Conservation (phyloP, 2,113 vertebrate genomes). For the Amphilophus citrinellus region DNA sequence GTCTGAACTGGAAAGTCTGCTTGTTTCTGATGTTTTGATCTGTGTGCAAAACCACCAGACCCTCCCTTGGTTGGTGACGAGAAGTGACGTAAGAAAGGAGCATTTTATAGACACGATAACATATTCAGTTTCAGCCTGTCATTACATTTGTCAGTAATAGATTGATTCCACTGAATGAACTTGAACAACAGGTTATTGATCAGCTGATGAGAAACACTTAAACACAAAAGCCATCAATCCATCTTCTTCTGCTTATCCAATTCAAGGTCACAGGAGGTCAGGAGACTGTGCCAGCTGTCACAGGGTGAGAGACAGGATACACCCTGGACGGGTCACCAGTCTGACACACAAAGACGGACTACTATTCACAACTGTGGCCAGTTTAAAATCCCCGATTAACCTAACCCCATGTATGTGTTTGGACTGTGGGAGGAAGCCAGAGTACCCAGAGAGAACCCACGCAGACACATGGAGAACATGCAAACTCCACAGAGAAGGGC, state of each 20-base stretch:
- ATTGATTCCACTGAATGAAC: neutral
- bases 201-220: neutral
- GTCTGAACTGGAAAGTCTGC: neutral
- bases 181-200: neutral
- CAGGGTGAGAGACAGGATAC: too few species aligned
- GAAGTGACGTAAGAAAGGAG: neutral
- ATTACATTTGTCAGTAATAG: too few species aligned
- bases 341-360: too few species aligned
- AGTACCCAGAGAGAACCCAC: neutral
- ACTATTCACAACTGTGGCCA: neutral
- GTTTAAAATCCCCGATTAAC: neutral
- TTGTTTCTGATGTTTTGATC: neutral
- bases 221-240: neutral
- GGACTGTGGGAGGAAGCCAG: neutral
- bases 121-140: neutral
- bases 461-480: neutral
- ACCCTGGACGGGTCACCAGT: too few species aligned
- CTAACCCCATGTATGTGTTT: neutral
- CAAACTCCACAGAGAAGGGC: too few species aligned
- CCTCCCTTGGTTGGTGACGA: conserved; percentile 14
- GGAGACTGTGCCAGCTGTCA: too few species aligned
- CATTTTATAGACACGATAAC: neutral
- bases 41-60: conserved; percentile 17
- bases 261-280: too few species aligned
- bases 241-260: too few species aligned